phyloP scores from a whole-genome alignment of 2,797 vertebrate species.

The Squalus acanthias region DNA sequence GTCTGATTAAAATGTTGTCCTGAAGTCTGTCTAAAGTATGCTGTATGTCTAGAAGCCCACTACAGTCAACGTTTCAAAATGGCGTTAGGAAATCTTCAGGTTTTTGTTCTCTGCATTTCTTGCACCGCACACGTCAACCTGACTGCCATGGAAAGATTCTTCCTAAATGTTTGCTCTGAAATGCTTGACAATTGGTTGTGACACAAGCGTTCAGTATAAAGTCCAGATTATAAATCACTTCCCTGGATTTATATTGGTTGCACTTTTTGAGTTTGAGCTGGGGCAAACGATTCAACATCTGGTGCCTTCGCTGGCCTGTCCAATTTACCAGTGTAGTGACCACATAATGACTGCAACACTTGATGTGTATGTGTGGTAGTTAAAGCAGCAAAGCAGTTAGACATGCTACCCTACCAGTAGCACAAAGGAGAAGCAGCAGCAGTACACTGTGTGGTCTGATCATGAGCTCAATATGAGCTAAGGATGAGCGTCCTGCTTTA shows the following conservation, averaged over 20 bases:
- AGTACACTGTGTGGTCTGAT: background rate
- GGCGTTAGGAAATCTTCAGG: background rate
- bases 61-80: background rate
- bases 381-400: background rate
- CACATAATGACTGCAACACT: background rate
- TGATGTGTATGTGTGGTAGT: background rate
- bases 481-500: background rate
- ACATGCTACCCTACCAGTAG: background rate
- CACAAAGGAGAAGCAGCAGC: too few species aligned
- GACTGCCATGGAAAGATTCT: background rate
- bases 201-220: background rate
- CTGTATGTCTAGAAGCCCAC: background rate
- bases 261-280: background rate
- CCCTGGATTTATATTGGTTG: background rate
- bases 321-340: background rate
- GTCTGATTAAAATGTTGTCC: background rate
- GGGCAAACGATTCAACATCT: background rate
- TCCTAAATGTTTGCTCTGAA: too few species aligned
- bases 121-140: background rate
- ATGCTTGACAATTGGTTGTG: background rate
- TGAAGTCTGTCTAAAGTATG: background rate
- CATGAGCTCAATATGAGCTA: background rate
- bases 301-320: background rate
- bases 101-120: background rate
- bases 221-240: background rate